These are phyloP conservation scores for Salvelinus fontinalis DNA, from an alignment of 2,113 vertebrate genomes.

Conservation along the genomic window DNA sequence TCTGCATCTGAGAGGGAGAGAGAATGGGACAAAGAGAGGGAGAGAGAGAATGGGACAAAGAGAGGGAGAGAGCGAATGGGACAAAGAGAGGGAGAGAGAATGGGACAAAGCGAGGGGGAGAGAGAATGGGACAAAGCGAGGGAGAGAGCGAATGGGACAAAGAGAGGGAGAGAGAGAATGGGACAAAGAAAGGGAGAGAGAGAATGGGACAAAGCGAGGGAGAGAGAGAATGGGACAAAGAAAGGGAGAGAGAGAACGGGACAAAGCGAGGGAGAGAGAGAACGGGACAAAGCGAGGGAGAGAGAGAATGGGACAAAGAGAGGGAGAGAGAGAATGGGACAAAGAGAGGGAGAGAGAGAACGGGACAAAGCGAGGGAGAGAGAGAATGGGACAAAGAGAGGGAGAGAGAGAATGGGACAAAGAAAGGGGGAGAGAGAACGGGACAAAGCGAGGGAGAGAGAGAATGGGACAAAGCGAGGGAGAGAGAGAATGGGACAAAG, in stretches of 20 bases:
- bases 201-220: slow-evolving; percentile 37
- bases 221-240: slow-evolving; percentile 1
- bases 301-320: slow-evolving; percentile 37
- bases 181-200: slow-evolving; percentile 35
- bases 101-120: background rate
- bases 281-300: background rate
- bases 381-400: slow-evolving; percentile 34
- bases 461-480: slow-evolving; percentile 36
- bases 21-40: slow-evolving; percentile 1
- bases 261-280: slow-evolving; percentile 38
- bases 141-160: slow-evolving; percentile 2
- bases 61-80: slow-evolving; percentile 10
- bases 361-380: slow-evolving; percentile 34
- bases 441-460: slow-evolving; percentile 38
- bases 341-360: background rate
- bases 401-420: slow-evolving; percentile 2
- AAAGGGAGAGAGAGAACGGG: background rate
- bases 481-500: slow-evolving; percentile 27
- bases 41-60: slow-evolving; percentile 30
- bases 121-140: slow-evolving; percentile 38
- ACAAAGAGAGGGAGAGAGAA: slow-evolving; percentile 37
- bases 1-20: slow-evolving; percentile 86
- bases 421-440: background rate
- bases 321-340: slow-evolving; percentile 6
- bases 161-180: background rate